phyloP scores from a whole-genome alignment of 2,113 vertebrate genomes.

The Spizaetus ornatus region DNA sequence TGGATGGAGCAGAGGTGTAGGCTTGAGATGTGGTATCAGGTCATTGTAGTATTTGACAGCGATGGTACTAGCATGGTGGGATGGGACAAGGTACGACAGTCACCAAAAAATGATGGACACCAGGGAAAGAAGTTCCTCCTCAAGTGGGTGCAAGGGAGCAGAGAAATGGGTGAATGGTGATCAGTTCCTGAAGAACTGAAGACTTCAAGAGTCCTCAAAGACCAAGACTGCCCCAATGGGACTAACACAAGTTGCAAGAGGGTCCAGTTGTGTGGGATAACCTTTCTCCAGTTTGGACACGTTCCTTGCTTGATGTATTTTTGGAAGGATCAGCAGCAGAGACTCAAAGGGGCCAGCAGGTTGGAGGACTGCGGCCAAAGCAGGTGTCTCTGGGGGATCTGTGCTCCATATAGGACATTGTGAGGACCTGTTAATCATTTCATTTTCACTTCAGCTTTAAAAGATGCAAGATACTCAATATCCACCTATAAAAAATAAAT shows the following conservation, averaged over 20 bases:
- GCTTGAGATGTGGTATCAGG: neutral
- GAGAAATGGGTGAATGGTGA: neutral
- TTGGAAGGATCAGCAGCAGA: neutral
- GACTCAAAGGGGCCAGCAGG: neutral
- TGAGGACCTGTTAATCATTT: neutral
- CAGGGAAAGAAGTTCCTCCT: neutral
- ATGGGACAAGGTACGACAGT: neutral
- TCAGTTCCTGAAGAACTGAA: neutral
- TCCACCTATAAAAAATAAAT: neutral
- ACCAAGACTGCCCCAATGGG: neutral
- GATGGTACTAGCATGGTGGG: neutral
- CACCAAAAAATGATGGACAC: neutral
- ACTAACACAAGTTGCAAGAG: neutral
- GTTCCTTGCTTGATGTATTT: neutral
- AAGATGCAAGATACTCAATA: neutral
- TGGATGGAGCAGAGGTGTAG: neutral
- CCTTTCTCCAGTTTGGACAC: neutral
- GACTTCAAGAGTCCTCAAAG: neutral
- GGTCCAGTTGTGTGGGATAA: neutral
- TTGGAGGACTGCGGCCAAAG: neutral
- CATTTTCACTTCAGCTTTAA: neutral
- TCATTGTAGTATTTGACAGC: neutral
- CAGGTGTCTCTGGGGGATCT: neutral
- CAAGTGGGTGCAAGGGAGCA: neutral
- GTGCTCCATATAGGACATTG: neutral